Evolutionary conservation across 2,888 invertebrate species (phyloP).

Genomic region (Ametastegia equiseti): DNA sequence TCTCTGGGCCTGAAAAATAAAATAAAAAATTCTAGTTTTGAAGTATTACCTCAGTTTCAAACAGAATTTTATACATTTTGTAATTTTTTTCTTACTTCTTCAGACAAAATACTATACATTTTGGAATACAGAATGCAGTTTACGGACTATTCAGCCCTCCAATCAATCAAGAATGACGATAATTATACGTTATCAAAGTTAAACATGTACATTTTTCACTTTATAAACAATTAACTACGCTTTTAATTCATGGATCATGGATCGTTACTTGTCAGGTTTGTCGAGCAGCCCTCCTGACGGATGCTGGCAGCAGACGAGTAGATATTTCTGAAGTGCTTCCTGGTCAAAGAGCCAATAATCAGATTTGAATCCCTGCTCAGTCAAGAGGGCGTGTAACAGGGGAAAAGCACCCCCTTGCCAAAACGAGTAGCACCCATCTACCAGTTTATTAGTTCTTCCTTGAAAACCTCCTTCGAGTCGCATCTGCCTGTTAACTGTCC

Average conservation of each 20-base stretch:
- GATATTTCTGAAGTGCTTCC: constrained; percentile 95
- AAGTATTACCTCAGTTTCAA: constrained; percentile 33
- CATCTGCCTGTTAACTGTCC: constrained; percentile 96
- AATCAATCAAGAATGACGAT: neutral
- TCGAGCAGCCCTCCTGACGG: constrained; percentile 93
- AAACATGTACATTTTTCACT: neutral
- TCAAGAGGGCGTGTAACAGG: constrained; percentile 87
- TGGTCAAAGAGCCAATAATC: constrained; percentile 88
- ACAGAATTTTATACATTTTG: neutral
- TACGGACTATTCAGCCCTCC: neutral
- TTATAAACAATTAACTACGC: neutral
- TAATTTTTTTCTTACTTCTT: no score
- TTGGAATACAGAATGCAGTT: neutral
- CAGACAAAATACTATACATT: constrained; percentile 3
- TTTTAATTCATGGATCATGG: neutral
- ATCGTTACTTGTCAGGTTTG: constrained; percentile 94
- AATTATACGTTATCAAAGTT: neutral
- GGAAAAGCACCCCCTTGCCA: constrained; percentile 98
- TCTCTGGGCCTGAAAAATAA: constrained; percentile 85
- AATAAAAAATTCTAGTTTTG: constrained; percentile 36
- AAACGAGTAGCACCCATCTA: constrained; percentile 99
- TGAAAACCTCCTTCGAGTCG: constrained; percentile 96
- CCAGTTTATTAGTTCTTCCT: constrained; percentile 98
- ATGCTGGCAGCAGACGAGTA: constrained; percentile 94
- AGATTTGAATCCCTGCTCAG: constrained; percentile 76